phyloP scores from a whole-genome alignment of 2,113 vertebrate species.

The Columbina picui region DNA sequence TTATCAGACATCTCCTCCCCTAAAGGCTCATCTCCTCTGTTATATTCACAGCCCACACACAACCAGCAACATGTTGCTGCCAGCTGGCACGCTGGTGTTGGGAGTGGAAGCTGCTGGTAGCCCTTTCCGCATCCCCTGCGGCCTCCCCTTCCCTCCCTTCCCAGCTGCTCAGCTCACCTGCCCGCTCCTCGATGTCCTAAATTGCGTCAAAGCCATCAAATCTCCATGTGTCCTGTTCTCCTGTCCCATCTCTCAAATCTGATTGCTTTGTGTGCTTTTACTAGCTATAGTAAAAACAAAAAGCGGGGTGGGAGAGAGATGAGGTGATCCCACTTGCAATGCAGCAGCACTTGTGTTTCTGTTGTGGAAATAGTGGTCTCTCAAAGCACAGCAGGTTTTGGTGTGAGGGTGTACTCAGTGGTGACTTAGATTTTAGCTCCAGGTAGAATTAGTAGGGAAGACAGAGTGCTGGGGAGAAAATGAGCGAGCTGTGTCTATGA shows the following conservation, averaged over 20 bases:
- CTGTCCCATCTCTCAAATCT: neutral
- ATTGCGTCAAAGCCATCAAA: neutral
- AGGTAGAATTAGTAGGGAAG: conserved; percentile 2
- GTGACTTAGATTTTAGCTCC: neutral
- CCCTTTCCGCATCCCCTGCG: neutral
- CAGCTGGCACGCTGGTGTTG: neutral
- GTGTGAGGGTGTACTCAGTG: neutral
- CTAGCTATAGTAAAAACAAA: neutral
- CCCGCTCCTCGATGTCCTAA: neutral
- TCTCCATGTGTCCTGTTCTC: neutral
- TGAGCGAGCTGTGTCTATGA: neutral
- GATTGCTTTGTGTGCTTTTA: neutral
- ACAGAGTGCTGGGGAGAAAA: neutral
- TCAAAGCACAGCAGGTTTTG: neutral
- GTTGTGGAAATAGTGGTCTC: neutral
- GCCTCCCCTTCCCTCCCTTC: neutral
- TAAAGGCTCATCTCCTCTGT: conserved; percentile 44
- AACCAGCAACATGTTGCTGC: conserved; percentile 7
- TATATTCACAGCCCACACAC: conserved; percentile 3
- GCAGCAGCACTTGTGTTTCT: fast-evolving
- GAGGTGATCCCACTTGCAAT: neutral
- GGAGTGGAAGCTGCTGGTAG: neutral
- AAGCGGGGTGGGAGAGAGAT: no score
- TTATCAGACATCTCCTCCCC: conserved; percentile 56
- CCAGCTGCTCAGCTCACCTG: neutral